phyloP scores from a whole-genome alignment of 2,113 vertebrate genomes.

The Eudyptes chrysolophus region DNA sequence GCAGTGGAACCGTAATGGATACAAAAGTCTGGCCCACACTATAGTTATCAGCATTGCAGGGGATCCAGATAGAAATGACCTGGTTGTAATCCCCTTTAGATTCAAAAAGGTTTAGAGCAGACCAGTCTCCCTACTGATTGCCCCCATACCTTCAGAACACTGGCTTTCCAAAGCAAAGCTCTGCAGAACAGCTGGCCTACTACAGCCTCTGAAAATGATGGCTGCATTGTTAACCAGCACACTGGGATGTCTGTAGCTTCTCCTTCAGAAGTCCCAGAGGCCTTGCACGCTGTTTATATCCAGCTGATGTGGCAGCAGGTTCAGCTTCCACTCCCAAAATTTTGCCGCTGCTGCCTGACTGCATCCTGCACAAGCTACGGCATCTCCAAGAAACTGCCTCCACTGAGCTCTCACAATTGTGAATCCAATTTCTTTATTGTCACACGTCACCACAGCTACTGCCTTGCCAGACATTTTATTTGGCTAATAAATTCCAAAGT shows the following conservation, averaged over 20 bases:
- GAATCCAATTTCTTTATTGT: neutral
- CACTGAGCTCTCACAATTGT: neutral
- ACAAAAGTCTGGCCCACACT: neutral
- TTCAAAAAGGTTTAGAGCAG: neutral
- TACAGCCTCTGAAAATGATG: neutral
- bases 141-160: neutral
- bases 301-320: neutral
- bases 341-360: neutral
- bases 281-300: neutral
- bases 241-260: neutral
- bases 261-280: neutral
- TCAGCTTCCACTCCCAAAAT: neutral
- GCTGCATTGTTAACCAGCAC: neutral
- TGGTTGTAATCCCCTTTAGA: neutral
- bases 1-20: accelerated
- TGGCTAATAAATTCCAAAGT: neutral
- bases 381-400: neutral
- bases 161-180: neutral
- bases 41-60: neutral
- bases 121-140: neutral
- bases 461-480: neutral
- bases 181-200: accelerated
- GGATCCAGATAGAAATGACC: neutral
- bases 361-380: neutral
- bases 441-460: neutral